These are phyloP conservation scores for Nasalis larvatus DNA, from an alignment of 2,113 vertebrate genomes.

Conservation along the genomic window DNA sequence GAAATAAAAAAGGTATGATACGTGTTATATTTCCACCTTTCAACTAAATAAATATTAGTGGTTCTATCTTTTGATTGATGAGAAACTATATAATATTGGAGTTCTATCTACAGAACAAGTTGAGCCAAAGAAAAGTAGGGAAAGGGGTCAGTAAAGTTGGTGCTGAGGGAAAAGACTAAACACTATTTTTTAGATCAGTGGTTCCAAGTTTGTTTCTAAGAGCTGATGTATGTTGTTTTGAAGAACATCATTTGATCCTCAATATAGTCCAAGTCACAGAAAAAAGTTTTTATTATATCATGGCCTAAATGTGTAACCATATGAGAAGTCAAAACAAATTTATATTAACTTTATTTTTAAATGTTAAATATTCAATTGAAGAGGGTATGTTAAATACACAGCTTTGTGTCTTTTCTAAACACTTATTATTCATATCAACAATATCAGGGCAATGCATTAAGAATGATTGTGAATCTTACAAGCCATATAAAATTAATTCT, in stretches of 20 bases:
- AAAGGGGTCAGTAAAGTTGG: background rate
- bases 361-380: constrained; percentile 28
- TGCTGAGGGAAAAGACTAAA: background rate
- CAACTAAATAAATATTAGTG: background rate
- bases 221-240: background rate
- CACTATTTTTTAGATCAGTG: background rate
- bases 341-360: background rate
- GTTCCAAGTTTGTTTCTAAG: background rate
- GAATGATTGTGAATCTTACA: background rate
- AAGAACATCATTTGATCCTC: background rate
- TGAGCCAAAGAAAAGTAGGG: background rate
- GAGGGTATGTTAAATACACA: background rate
- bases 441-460: background rate
- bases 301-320: background rate
- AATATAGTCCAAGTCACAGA: constrained; percentile 1
- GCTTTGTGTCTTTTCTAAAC: background rate
- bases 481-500: background rate
- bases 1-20: background rate
- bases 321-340: background rate
- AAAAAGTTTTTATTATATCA: background rate
- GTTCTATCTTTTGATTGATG: background rate
- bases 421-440: background rate
- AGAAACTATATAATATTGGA: background rate
- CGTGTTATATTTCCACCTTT: background rate
- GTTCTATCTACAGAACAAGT: background rate